Conservation (phyloP, 2,113 vertebrate species). For the Polypterus senegalus region DNA sequence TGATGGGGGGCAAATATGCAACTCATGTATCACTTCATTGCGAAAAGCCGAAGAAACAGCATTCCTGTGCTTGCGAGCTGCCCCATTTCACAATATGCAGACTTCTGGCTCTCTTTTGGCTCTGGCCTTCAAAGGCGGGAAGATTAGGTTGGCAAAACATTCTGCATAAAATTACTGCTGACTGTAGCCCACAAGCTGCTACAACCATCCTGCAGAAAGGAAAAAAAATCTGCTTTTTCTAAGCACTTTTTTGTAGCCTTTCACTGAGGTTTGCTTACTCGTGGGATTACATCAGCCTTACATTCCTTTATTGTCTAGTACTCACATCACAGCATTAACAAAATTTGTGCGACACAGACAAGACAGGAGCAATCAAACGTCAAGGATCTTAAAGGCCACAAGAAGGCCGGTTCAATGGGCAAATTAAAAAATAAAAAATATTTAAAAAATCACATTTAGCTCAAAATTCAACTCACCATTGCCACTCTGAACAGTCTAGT, state of each 20-base stretch:
- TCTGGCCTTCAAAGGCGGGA: constrained; percentile 44
- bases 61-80: background rate
- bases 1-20: too few relatives aligned
- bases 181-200: constrained; percentile 30
- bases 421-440: too few relatives aligned
- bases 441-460: too few relatives aligned
- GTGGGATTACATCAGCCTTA: background rate
- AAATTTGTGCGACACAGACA: too few relatives aligned
- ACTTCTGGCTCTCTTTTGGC: constrained; percentile 31
- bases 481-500: too few relatives aligned
- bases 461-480: too few relatives aligned
- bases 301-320: too few relatives aligned
- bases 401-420: too few relatives aligned
- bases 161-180: constrained; percentile 50
- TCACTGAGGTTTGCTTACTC: background rate
- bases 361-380: too few relatives aligned
- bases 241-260: background rate
- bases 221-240: background rate
- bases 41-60: background rate
- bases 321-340: too few relatives aligned
- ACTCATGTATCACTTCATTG: too few relatives aligned
- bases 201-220: background rate
- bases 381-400: too few relatives aligned
- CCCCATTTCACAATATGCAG: background rate
- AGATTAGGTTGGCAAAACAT: constrained; percentile 54